phyloP scores from a whole-genome alignment of 1,140 invertebrate genomes.

The Pseudobourletiella spinata region DNA sequence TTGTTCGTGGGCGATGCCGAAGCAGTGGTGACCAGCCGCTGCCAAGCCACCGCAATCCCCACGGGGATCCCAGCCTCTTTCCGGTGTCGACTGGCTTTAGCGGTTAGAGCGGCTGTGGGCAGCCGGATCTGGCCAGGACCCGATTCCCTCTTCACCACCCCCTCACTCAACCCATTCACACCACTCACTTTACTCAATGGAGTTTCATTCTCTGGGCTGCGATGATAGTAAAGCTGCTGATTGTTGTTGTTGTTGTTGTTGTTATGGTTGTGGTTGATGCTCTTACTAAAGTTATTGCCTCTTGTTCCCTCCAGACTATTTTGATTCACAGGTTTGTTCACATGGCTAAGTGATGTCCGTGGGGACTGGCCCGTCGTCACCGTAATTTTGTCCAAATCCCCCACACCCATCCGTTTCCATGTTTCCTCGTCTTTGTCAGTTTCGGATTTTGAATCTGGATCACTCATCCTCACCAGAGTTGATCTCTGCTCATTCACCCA shows the following conservation, averaged over 20 bases:
- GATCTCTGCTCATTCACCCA: too few relatives aligned
- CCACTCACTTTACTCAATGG: too few relatives aligned
- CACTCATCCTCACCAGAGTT: too few relatives aligned
- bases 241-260: neutral
- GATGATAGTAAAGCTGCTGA: neutral
- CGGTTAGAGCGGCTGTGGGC: constrained; percentile 1
- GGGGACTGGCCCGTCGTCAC: too few relatives aligned
- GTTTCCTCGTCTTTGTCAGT: constrained; percentile 3
- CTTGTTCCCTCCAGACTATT: too few relatives aligned
- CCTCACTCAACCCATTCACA: too few relatives aligned
- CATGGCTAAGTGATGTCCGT: too few relatives aligned
- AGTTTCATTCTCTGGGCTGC: too few relatives aligned
- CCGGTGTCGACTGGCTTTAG: neutral
- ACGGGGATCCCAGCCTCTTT: constrained; percentile 26
- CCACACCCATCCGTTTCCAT: neutral
- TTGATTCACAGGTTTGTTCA: too few relatives aligned
- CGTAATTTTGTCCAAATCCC: too few relatives aligned
- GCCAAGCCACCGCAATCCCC: constrained; percentile 34
- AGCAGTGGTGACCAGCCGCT: constrained; percentile 20
- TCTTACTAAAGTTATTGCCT: too few relatives aligned
- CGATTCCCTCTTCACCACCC: too few relatives aligned
- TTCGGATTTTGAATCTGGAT: neutral
- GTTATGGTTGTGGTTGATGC: constrained; percentile 2
- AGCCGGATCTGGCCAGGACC: constrained; percentile 13
- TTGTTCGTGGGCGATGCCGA: neutral